phyloP scores from a whole-genome alignment of 2,888 invertebrate species.

The Ischnura elegans region DNA sequence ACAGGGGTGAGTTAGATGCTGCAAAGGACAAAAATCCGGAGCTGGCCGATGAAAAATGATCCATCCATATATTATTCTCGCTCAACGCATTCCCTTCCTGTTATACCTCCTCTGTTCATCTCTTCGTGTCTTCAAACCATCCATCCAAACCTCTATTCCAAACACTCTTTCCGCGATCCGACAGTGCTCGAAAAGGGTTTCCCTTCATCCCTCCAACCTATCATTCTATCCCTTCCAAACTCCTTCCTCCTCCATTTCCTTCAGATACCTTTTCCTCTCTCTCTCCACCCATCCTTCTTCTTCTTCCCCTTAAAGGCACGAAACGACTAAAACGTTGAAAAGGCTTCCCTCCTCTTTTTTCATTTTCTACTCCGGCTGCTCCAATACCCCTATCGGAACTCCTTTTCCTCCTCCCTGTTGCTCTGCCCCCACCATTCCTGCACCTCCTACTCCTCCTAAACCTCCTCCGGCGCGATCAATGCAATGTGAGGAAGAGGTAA shows the following conservation, averaged over 20 bases:
- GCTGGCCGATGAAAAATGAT: too few species aligned
- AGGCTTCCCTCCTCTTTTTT: not conserved
- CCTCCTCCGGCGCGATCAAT: not conserved
- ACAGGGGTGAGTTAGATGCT: too few species aligned
- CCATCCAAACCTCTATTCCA: too few species aligned
- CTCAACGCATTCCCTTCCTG: too few species aligned
- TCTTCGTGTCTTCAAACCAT: too few species aligned
- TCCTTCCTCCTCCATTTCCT: too few species aligned
- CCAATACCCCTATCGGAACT: not conserved
- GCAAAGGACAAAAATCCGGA: too few species aligned
- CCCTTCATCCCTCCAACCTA: not conserved
- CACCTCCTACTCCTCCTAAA: not conserved
- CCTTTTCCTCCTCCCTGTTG: not conserved
- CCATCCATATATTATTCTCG: too few species aligned
- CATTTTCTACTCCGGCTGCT: not conserved
- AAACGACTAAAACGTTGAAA: slow-evolving; percentile 2
- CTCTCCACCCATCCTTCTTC: not conserved
- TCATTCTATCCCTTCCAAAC: not conserved
- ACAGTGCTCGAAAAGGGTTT: too few species aligned
- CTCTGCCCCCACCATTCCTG: not conserved
- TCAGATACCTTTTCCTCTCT: too few species aligned
- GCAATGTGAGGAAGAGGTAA: not conserved
- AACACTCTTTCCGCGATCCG: too few species aligned
- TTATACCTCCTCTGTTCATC: too few species aligned
- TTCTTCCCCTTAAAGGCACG: not conserved